Percentiles rank a stretch among this genome's conserved stretches.
Evolutionary conservation across 2,797 vertebrate species (phyloP).

Genomic region (Spea hammondii): DNA sequence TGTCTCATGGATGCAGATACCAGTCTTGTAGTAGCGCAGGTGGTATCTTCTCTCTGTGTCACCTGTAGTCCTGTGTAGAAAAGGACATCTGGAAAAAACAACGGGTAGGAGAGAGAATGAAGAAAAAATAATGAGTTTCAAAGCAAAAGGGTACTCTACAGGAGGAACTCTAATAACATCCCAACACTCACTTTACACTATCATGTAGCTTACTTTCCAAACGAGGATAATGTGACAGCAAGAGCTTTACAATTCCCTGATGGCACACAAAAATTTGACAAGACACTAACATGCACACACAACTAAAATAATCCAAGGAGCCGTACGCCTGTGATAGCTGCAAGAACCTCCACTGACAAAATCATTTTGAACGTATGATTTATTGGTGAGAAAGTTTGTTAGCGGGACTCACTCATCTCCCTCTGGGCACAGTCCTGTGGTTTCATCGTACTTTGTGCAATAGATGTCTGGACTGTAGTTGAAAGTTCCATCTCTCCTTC

Average conservation of each 20-base stretch:
- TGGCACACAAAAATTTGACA: no score
- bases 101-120: background rate
- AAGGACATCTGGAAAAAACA: constrained; percentile 80
- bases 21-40: constrained; percentile 96
- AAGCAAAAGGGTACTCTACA: background rate
- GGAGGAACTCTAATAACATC: no score
- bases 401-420: constrained; percentile 92
- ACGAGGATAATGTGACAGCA: no score
- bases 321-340: no score
- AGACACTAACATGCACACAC: no score
- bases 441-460: constrained; percentile 97
- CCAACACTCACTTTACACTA: no score
- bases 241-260: no score
- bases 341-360: background rate
- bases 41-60: constrained; percentile 97
- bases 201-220: no score
- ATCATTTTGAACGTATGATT: background rate
- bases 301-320: background rate
- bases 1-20: constrained; percentile 97
- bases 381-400: background rate
- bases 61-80: constrained; percentile 93
- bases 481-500: constrained; percentile 92
- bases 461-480: constrained; percentile 98
- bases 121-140: background rate
- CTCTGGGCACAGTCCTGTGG: constrained; percentile 90